Evolutionary conservation across 2,113 vertebrate species (phyloP).

Genomic region (Antechinus stuartii): DNA sequence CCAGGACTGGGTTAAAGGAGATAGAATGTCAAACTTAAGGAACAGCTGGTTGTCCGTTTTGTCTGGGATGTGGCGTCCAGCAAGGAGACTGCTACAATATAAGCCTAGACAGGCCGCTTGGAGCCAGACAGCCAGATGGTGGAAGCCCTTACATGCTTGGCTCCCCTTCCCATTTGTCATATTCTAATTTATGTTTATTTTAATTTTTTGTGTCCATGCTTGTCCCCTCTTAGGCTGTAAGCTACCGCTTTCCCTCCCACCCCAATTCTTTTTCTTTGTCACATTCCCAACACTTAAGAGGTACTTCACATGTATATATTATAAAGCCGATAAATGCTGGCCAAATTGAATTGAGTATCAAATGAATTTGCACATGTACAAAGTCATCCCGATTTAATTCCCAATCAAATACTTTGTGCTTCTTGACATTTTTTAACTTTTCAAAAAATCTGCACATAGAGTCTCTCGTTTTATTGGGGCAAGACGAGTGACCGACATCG

Average conservation of each 20-base stretch:
- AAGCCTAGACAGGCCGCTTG: not conserved
- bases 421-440: not conserved
- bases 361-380: constrained; percentile 17
- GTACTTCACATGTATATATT: not conserved
- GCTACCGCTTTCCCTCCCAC: too few relatives aligned
- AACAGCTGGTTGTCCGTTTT: not conserved
- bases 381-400: not conserved
- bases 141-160: not conserved
- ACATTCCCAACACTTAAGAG: not conserved
- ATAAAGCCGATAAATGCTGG: not conserved
- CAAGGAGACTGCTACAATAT: not conserved
- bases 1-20: not conserved
- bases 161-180: not conserved
- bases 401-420: not conserved
- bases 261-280: not conserved
- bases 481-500: constrained; percentile 7
- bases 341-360: constrained; percentile 34
- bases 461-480: constrained; percentile 47
- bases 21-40: not conserved
- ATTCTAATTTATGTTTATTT: not conserved
- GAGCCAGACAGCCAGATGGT: not conserved
- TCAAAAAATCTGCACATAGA: not conserved
- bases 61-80: not conserved
- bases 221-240: not conserved
- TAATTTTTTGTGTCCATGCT: not conserved